phyloP scores from a whole-genome alignment of 2,888 invertebrate species.

The Drosophila diplacantha region DNA sequence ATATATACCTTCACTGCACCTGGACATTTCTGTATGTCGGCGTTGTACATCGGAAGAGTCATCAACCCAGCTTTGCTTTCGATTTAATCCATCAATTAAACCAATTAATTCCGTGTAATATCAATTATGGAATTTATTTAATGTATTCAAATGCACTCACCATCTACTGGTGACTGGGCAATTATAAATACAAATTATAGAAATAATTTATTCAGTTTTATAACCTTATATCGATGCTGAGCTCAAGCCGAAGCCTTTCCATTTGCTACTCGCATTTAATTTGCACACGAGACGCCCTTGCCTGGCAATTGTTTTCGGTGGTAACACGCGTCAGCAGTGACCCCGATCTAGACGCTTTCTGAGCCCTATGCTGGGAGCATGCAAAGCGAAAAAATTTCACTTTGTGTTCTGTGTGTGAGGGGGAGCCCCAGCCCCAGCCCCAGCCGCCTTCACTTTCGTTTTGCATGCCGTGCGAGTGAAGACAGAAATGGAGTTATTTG shows the following conservation, averaged over 20 bases:
- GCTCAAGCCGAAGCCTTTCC: not conserved
- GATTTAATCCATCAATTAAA: not conserved
- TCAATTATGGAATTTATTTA: not conserved
- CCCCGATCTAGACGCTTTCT: slow-evolving; percentile 23
- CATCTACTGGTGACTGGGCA: not conserved
- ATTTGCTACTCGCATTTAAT: not conserved
- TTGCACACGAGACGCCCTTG: slow-evolving; percentile 2
- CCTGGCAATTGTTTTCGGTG: slow-evolving; percentile 16
- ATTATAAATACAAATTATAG: not conserved
- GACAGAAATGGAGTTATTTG: slow-evolving; percentile 40
- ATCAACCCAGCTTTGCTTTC: slow-evolving; percentile 1
- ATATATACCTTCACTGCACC: too few species aligned
- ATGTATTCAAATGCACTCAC: not conserved
- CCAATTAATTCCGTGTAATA: not conserved
- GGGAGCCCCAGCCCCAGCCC: not conserved
- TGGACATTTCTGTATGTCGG: not conserved
- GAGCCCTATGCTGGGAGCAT: slow-evolving; percentile 20
- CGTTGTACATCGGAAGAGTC: not conserved
- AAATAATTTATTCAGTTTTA: not conserved
- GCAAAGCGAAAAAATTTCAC: slow-evolving; percentile 37
- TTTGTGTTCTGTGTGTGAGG: slow-evolving; percentile 30
- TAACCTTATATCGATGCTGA: not conserved
- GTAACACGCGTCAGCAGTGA: slow-evolving; percentile 17
- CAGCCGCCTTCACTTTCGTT: slow-evolving; percentile 47
- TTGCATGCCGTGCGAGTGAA: slow-evolving; percentile 36